A percentile compares a stretch with the other conserved stretches of the same genome.
phyloP scores from a whole-genome alignment of 2,888 invertebrate species.

The Euplagia quadripunctaria region DNA sequence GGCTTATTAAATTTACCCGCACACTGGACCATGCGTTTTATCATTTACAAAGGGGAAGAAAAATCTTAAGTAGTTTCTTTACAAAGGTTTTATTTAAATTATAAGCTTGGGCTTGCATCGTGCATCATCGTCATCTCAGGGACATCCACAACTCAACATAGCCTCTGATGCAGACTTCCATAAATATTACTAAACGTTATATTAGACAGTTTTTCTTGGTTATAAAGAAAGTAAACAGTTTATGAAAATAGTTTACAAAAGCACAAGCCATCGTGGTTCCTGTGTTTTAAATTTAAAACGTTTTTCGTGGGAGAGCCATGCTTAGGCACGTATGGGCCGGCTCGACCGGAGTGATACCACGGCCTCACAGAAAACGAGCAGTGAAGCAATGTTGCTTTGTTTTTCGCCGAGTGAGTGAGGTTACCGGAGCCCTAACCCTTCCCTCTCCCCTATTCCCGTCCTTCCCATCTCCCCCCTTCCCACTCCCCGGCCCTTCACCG shows the following conservation, averaged over 20 bases:
- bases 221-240: background rate
- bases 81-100: background rate
- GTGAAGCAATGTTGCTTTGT: too few species aligned
- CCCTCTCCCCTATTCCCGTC: too few species aligned
- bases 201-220: background rate
- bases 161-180: background rate
- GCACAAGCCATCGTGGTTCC: background rate
- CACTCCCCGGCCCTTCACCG: too few species aligned
- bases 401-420: too few species aligned
- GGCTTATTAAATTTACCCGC: constrained; percentile 69
- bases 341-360: too few species aligned
- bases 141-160: background rate
- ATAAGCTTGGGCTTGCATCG: background rate
- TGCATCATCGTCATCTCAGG: background rate
- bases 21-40: constrained; percentile 51
- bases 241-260: too few species aligned
- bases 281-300: background rate
- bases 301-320: too few species aligned
- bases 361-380: too few species aligned
- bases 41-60: constrained; percentile 30
- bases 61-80: constrained; percentile 5
- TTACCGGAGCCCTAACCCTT: too few species aligned
- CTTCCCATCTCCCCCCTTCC: too few species aligned
- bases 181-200: background rate
- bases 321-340: too few species aligned